Evolutionary conservation across 2,888 invertebrate genomes (phyloP).

Genomic region (Platycnemis pennipes): DNA sequence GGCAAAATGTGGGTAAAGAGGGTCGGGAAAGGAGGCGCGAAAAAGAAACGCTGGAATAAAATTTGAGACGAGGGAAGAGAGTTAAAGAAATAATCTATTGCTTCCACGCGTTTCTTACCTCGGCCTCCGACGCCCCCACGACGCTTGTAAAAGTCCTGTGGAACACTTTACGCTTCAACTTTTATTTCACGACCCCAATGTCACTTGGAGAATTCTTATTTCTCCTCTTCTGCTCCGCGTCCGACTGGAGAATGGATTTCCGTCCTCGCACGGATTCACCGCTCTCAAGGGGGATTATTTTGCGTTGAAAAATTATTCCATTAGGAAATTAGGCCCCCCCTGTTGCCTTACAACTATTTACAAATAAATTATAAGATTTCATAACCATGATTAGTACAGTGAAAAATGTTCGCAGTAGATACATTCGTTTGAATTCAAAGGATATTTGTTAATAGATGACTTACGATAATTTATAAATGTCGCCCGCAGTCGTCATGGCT

Average conservation of each 20-base stretch:
- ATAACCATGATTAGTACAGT: neutral
- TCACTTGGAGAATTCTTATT: neutral
- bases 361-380: neutral
- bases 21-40: neutral
- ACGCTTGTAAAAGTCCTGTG: conserved; percentile 31
- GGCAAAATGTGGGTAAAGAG: neutral
- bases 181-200: conserved; percentile 48
- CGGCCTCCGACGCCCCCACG: neutral
- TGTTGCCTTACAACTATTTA: neutral
- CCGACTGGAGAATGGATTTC: neutral
- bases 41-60: neutral
- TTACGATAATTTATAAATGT: neutral
- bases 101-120: neutral
- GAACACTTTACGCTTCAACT: conserved; percentile 2
- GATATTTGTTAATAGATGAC: neutral
- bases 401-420: neutral
- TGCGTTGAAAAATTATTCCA: neutral
- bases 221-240: neutral
- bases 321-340: neutral
- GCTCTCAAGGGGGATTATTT: neutral
- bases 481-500: neutral
- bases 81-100: conserved; percentile 45
- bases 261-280: neutral
- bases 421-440: neutral
- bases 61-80: neutral